Conservation (phyloP, 2,113 vertebrate species). For the Camelus dromedarius region DNA sequence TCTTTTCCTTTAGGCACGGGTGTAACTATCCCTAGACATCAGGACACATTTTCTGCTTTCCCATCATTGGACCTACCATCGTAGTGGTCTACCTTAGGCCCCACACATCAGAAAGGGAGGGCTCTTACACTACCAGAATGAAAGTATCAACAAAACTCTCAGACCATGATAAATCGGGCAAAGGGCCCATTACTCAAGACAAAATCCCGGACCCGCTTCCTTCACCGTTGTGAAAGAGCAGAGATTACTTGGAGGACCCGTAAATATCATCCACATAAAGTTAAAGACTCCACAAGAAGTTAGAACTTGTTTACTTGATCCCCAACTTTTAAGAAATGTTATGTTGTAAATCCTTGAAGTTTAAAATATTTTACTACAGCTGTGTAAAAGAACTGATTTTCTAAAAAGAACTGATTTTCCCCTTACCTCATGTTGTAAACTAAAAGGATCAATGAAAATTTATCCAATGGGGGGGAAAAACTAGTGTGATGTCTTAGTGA, state of each 20-base stretch:
- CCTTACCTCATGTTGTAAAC: slow-evolving; percentile 73
- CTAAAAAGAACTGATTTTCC: slow-evolving; percentile 60
- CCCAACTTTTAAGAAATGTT: slow-evolving; percentile 62
- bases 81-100: neutral
- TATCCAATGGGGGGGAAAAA: slow-evolving; percentile 12
- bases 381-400: no score
- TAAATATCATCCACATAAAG: neutral
- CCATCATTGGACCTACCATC: neutral
- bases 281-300: neutral
- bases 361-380: slow-evolving; percentile 75
- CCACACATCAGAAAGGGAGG: neutral
- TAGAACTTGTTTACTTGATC: slow-evolving; percentile 62
- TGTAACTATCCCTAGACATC: neutral
- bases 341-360: slow-evolving; percentile 50
- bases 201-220: neutral
- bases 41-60: neutral
- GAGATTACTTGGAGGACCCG: neutral
- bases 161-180: neutral
- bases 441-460: slow-evolving; percentile 75
- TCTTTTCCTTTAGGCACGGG: neutral
- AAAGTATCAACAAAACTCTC: slow-evolving; percentile 14
- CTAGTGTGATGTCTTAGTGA: neutral
- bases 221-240: neutral
- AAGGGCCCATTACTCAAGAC: neutral
- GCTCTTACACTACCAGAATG: neutral